phyloP scores from a whole-genome alignment of 2,113 vertebrate species.

The Mirounga angustirostris region DNA sequence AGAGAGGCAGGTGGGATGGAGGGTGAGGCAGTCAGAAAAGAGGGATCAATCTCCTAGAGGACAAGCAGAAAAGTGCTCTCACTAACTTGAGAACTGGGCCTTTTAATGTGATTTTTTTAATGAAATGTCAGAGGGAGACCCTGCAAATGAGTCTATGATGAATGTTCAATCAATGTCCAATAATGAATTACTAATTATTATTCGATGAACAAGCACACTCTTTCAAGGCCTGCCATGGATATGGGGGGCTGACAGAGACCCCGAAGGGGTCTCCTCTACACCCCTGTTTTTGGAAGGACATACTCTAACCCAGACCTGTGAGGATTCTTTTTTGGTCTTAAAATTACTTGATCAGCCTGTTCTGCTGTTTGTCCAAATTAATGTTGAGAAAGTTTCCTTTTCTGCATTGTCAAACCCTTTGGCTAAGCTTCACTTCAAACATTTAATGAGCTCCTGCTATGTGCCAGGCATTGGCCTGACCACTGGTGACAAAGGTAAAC shows the following conservation, averaged over 20 bases:
- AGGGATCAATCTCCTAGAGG: not conserved
- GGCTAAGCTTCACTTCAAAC: not conserved
- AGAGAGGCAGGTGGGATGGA: not conserved
- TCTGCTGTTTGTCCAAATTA: not conserved
- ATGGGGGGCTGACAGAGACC: not conserved
- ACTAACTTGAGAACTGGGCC: not conserved
- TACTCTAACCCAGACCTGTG: not conserved
- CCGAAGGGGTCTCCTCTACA: not conserved
- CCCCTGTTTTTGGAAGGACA: not conserved
- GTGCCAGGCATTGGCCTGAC: not conserved
- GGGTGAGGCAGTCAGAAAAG: not conserved
- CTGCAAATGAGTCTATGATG: slow-evolving; percentile 54
- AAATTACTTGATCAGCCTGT: not conserved
- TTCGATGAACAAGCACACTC: not conserved
- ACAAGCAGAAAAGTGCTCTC: not conserved
- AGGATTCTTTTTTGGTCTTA: not conserved
- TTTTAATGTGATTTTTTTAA: slow-evolving; percentile 51
- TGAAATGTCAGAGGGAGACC: slow-evolving; percentile 29
- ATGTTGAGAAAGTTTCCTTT: not conserved
- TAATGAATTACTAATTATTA: slow-evolving; percentile 65
- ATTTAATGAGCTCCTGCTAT: not conserved
- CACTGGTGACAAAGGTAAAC: not conserved
- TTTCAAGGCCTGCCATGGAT: not conserved
- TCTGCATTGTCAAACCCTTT: not conserved
- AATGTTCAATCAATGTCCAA: slow-evolving; percentile 61